A percentile compares a stretch with the other conserved stretches of the same genome.
phyloP scores from a whole-genome alignment of 2,888 invertebrate species.

The Synanthedon vespiformis region DNA sequence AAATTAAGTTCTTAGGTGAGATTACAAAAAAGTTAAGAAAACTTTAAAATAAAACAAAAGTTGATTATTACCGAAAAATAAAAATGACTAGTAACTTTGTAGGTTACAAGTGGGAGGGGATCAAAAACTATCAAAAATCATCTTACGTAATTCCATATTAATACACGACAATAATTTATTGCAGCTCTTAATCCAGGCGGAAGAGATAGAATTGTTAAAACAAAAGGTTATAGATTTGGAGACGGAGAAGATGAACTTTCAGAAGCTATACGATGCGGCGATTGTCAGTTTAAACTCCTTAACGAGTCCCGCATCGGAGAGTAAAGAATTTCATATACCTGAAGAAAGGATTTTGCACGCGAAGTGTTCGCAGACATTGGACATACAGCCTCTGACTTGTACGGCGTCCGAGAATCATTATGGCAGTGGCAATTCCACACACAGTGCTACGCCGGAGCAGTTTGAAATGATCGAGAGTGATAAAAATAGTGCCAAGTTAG shows the following conservation, averaged over 20 bases:
- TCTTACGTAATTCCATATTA: too few relatives aligned
- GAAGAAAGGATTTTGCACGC: constrained; percentile 32
- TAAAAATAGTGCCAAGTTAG: constrained; percentile 53
- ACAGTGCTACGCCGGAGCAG: constrained; percentile 72
- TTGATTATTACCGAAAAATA: too few relatives aligned
- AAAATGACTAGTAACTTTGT: too few relatives aligned
- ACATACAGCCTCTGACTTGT: constrained; percentile 44
- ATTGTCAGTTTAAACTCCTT: constrained; percentile 59
- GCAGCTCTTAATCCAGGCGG: constrained; percentile 58
- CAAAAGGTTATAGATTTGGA: constrained; percentile 66
- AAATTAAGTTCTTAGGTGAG: too few relatives aligned
- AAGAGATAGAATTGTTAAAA: constrained; percentile 69
- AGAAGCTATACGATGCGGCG: constrained; percentile 64
- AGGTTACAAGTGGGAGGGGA: too few relatives aligned
- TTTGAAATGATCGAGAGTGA: constrained; percentile 74
- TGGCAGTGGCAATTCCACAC: constrained; percentile 60
- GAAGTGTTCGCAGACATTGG: constrained; percentile 20
- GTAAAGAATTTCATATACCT: constrained; percentile 44
- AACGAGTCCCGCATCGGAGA: constrained; percentile 53
- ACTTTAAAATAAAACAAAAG: too few relatives aligned
- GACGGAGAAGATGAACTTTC: constrained; percentile 70
- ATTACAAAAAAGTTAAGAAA: too few relatives aligned
- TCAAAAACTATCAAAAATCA: too few relatives aligned
- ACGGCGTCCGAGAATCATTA: constrained; percentile 62
- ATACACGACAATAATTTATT: constrained; percentile 6